Conservation (phyloP, 2,888 invertebrate species). For the Drosophila neonasuta region DNA sequence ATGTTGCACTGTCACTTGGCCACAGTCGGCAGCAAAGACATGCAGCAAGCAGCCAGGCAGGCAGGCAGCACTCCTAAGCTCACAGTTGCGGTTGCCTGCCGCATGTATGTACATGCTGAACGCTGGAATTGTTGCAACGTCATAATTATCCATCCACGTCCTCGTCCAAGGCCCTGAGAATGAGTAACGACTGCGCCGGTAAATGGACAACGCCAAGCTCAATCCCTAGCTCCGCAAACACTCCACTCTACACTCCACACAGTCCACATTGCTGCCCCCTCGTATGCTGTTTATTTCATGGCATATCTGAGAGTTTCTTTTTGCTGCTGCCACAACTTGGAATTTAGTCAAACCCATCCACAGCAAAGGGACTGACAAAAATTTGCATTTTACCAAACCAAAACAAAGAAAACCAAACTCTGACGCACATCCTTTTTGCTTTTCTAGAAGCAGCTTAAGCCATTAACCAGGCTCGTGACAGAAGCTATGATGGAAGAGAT, state of each 20-base stretch:
- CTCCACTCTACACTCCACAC: not conserved
- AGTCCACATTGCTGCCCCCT: slow-evolving; percentile 23
- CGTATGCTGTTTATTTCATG: slow-evolving; percentile 21
- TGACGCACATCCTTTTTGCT: slow-evolving; percentile 53
- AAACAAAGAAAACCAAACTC: not conserved
- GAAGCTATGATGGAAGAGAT: slow-evolving; percentile 46
- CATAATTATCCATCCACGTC: slow-evolving; percentile 73
- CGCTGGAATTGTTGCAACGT: slow-evolving; percentile 75
- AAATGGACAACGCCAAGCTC: slow-evolving; percentile 59
- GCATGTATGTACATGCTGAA: slow-evolving; percentile 16
- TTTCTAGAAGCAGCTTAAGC: slow-evolving; percentile 35
- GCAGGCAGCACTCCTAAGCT: slow-evolving; percentile 57
- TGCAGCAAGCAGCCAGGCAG: not conserved
- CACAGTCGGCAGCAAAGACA: slow-evolving; percentile 20
- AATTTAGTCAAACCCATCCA: slow-evolving; percentile 51
- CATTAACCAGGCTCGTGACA: slow-evolving; percentile 64
- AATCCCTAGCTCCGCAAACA: slow-evolving; percentile 21
- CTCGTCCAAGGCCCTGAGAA: slow-evolving; percentile 64
- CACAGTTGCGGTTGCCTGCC: slow-evolving; percentile 29
- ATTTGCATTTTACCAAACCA: slow-evolving; percentile 65
- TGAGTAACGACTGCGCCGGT: slow-evolving; percentile 73
- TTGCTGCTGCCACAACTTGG: slow-evolving; percentile 22
- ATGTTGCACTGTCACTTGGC: slow-evolving; percentile 77
- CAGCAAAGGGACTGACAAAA: slow-evolving; percentile 32
- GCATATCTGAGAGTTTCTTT: slow-evolving; percentile 23